Conservation (phyloP, 2,113 vertebrate species). For the Thamnophis sirtalis region DNA sequence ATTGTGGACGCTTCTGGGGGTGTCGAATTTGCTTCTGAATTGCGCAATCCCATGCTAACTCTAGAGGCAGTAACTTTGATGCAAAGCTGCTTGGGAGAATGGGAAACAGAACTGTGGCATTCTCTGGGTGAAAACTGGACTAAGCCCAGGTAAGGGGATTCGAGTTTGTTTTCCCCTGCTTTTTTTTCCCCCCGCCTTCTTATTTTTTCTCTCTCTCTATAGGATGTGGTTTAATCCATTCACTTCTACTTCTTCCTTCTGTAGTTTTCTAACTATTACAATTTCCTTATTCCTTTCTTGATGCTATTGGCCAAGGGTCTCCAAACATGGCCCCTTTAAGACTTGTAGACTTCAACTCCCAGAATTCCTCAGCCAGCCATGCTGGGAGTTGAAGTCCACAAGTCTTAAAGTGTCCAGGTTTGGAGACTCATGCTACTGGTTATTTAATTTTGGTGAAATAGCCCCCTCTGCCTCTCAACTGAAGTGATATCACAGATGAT, state of each 20-base stretch:
- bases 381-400: too few species aligned
- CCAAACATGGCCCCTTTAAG: too few species aligned
- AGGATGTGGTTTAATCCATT: background rate
- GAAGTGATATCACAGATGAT: background rate
- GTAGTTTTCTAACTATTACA: background rate
- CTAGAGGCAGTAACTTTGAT: slow-evolving; percentile 75
- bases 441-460: background rate
- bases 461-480: background rate
- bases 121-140: slow-evolving; percentile 83
- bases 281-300: background rate
- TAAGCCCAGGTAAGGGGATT: slow-evolving; percentile 59
- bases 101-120: slow-evolving; percentile 76
- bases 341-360: too few species aligned
- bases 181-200: background rate
- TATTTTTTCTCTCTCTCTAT: too few species aligned
- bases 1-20: slow-evolving; percentile 81
- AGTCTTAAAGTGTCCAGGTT: too few species aligned
- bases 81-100: slow-evolving; percentile 63
- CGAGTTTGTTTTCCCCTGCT: background rate
- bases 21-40: slow-evolving; percentile 67
- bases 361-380: too few species aligned
- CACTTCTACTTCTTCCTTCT: background rate
- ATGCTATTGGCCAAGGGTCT: background rate
- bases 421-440: background rate
- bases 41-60: slow-evolving; percentile 77